Evolutionary conservation across 2,113 vertebrate genomes (phyloP).

Genomic region (Microcebus lehilahytsara): DNA sequence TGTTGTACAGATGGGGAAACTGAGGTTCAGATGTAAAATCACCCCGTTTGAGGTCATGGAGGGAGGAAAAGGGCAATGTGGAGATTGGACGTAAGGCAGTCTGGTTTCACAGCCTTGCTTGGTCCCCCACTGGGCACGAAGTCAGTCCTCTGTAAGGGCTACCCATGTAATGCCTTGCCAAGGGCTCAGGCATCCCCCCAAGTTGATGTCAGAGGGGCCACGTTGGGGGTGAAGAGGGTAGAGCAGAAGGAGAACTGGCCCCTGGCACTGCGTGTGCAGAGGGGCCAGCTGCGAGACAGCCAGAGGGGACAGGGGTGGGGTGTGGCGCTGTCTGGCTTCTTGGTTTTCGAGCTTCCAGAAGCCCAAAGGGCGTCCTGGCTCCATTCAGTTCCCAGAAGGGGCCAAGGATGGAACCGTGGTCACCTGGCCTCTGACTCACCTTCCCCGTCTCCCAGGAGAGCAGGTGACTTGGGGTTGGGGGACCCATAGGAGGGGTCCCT

Average conservation of each 20-base stretch:
- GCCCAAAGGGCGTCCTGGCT: neutral
- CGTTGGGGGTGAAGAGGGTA: neutral
- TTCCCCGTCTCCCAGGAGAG: fast-evolving
- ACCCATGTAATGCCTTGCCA: fast-evolving
- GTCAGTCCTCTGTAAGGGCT: neutral
- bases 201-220: neutral
- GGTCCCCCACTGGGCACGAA: neutral
- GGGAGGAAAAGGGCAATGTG: neutral
- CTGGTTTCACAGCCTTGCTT: neutral
- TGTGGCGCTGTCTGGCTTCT: neutral
- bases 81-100: neutral
- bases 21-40: neutral
- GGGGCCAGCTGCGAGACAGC: neutral
- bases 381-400: neutral
- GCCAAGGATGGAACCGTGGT: neutral
- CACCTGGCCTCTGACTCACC: neutral
- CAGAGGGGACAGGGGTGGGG: neutral
- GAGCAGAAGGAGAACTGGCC: neutral
- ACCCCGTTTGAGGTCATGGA: neutral
- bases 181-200: too few species aligned
- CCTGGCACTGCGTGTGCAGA: fast-evolving
- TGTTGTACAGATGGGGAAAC: neutral
- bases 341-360: neutral
- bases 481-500: neutral
- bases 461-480: fast-evolving